phyloP scores from a whole-genome alignment of 2,888 invertebrate genomes.

The Melinopterus prodromus region DNA sequence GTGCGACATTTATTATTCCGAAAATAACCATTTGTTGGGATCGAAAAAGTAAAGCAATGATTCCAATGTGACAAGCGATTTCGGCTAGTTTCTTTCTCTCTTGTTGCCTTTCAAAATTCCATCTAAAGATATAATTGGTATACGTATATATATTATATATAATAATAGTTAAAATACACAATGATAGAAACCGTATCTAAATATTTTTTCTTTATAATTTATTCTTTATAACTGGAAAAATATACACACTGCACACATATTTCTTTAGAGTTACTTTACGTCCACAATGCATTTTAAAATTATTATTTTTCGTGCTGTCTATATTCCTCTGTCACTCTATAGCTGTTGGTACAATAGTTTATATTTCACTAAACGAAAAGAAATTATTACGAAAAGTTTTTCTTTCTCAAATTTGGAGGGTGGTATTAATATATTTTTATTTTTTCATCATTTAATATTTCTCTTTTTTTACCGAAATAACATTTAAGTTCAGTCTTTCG shows the following conservation, averaged over 20 bases:
- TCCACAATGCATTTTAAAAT: conserved; percentile 8
- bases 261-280: conserved; percentile 28
- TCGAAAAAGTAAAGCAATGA: background rate
- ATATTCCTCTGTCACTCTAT: conserved; percentile 48
- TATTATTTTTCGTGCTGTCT: conserved; percentile 40
- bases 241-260: conserved; percentile 58
- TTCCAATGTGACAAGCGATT: conserved; percentile 21
- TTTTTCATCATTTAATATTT: conserved; percentile 25
- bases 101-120: conserved; percentile 15
- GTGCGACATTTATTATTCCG: background rate
- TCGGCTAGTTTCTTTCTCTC: conserved; percentile 21
- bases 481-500: conserved; percentile 64
- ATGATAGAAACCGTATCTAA: conserved; percentile 59
- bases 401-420: conserved; percentile 24
- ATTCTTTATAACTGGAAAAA: conserved; percentile 58
- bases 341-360: conserved; percentile 51
- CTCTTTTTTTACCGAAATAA: conserved; percentile 57
- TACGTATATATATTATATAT: conserved; percentile 49
- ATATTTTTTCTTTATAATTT: conserved; percentile 54
- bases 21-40: background rate
- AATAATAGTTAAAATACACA: conserved; percentile 46
- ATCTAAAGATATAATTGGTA: conserved; percentile 51
- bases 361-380: conserved; percentile 26
- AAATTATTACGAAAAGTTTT: conserved; percentile 32
- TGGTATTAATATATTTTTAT: conserved; percentile 15